Conservation (phyloP, 2,797 vertebrate genomes). For the Coendou prehensilis region DNA sequence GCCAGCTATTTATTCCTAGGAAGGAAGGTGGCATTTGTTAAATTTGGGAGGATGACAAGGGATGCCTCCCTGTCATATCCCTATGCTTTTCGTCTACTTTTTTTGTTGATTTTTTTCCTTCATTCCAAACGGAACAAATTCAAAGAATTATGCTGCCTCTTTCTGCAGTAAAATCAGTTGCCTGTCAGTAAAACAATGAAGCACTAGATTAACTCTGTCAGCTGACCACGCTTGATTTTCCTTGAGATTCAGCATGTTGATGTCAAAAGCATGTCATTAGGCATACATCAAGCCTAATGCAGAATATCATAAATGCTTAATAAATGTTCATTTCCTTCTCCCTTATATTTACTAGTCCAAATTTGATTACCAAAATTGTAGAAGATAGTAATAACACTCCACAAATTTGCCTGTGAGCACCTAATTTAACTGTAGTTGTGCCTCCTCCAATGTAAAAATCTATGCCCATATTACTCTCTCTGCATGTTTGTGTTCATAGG, state of each 20-base stretch:
- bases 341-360: background rate
- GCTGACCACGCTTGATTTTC: background rate
- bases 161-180: background rate
- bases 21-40: background rate
- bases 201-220: background rate
- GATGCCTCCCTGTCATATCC: background rate
- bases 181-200: background rate
- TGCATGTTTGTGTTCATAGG: background rate
- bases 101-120: background rate
- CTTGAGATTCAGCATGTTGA: background rate
- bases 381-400: background rate
- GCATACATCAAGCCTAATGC: background rate
- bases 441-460: background rate
- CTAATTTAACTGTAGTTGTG: background rate
- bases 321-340: conserved; percentile 4
- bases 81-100: background rate
- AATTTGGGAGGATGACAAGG: background rate
- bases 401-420: background rate
- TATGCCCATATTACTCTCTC: background rate
- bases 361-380: conserved; percentile 31
- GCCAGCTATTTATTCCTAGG: background rate
- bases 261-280: background rate
- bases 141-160: background rate
- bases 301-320: conserved; percentile 20
- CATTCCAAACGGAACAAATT: background rate